Conservation (phyloP, 2,113 vertebrate genomes). For the Dinomys branickii region DNA sequence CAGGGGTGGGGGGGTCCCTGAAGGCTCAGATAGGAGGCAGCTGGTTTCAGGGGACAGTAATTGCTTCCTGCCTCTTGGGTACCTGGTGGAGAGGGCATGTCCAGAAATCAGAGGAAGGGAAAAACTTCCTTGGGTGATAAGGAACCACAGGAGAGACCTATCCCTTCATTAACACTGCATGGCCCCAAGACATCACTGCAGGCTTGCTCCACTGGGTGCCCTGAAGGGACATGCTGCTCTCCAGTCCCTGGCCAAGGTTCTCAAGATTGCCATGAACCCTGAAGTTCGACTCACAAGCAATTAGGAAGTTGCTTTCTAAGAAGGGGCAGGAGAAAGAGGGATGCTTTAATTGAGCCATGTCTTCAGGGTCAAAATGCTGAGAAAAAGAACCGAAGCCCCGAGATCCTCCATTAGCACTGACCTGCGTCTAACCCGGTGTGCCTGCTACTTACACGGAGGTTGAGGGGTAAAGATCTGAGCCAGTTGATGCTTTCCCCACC, state of each 20-base stretch:
- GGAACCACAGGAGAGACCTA: neutral
- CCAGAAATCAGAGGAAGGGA: slow-evolving; percentile 9
- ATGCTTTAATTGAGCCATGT: neutral
- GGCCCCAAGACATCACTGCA: neutral
- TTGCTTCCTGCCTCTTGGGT: slow-evolving; percentile 53
- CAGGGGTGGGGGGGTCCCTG: neutral
- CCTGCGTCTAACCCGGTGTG: rapidly evolving
- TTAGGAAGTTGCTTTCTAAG: neutral
- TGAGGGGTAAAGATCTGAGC: neutral
- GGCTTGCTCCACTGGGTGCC: too few species aligned
- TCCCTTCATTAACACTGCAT: neutral
- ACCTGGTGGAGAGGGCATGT: neutral
- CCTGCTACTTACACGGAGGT: neutral
- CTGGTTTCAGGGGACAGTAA: slow-evolving; percentile 29
- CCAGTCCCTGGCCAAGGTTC: neutral
- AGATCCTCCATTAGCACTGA: neutral
- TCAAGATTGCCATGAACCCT: neutral
- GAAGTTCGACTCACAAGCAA: neutral
- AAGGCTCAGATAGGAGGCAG: neutral
- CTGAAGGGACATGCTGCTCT: neutral
- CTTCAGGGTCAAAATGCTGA: neutral
- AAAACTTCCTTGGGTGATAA: neutral
- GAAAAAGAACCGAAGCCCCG: neutral
- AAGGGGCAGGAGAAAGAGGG: rapidly evolving
- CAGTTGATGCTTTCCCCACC: neutral